Percentiles rank a stretch among this genome's conserved stretches.
Evolutionary conservation across 2,888 invertebrate species (phyloP).

Genomic region (Liodrosophila aerea): DNA sequence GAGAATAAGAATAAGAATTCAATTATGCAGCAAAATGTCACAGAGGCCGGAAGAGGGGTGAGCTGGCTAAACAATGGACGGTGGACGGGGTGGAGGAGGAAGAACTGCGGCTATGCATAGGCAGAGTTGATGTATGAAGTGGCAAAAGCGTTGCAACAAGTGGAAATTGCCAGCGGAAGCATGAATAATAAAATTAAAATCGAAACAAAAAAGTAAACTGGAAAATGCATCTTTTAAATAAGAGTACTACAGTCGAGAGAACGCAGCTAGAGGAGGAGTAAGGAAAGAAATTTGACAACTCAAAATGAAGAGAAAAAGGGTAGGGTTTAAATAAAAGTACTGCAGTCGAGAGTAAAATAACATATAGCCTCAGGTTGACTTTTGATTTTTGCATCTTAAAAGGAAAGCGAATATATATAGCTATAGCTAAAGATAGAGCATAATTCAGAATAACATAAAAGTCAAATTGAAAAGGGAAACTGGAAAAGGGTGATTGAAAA

Average conservation of each 20-base stretch:
- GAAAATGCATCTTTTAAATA: neutral
- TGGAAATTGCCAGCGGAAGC: conserved; percentile 29
- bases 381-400: conserved; percentile 19
- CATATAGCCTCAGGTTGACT: no score
- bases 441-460: no score
- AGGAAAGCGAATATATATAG: conserved; percentile 47
- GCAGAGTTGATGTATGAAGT: conserved; percentile 67
- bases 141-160: conserved; percentile 63
- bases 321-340: no score
- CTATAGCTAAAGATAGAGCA: no score
- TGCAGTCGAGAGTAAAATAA: no score
- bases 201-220: neutral
- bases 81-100: neutral
- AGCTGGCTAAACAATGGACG: conserved; percentile 1
- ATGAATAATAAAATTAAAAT: conserved; percentile 15
- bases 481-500: no score
- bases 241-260: no score
- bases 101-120: no score
- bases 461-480: no score
- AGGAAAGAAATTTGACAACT: neutral
- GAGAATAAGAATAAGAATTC: conserved; percentile 64
- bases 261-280: no score
- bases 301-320: no score
- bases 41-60: conserved; percentile 29
- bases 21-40: conserved; percentile 75